These are phyloP conservation scores for Nephrotoma flavescens DNA, from an alignment of 2,888 invertebrate species.

Conservation along the genomic window DNA sequence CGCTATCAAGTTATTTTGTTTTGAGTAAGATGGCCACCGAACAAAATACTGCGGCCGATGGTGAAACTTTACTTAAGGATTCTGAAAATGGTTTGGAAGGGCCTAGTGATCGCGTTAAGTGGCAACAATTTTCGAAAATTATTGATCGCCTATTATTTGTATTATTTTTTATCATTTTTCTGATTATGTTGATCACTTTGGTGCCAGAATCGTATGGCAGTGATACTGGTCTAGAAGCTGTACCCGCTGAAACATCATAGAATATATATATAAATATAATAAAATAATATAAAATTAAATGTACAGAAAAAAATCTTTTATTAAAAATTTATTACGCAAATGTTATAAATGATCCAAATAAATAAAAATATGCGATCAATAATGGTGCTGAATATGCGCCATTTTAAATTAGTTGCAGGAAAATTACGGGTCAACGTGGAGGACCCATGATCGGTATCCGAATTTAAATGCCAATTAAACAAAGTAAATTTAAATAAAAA, in stretches of 20 bases:
- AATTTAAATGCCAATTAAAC: neutral
- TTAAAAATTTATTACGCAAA: neutral
- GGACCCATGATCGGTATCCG: neutral
- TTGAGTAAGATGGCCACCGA: neutral
- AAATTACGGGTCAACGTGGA: neutral
- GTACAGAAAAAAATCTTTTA: neutral
- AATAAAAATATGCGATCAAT: neutral
- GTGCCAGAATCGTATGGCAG: constrained; percentile 7
- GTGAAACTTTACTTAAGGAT: neutral
- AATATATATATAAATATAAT: neutral
- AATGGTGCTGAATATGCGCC: neutral
- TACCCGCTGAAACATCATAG: neutral
- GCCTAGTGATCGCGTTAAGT: constrained; percentile 3
- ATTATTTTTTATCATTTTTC: constrained; percentile 6
- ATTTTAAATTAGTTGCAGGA: neutral
- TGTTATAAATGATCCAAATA: neutral
- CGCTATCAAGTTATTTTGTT: neutral
- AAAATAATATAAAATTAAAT: neutral
- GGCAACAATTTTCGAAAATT: constrained; percentile 9
- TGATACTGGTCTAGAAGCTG: neutral
- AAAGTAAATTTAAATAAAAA: neutral
- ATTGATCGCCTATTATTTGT: constrained; percentile 11
- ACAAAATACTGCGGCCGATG: neutral
- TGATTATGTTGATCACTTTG: constrained; percentile 9
- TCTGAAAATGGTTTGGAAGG: neutral